Evolutionary conservation across 2,888 invertebrate genomes (phyloP).

Genomic region (Drosophila suboccidentalis): DNA sequence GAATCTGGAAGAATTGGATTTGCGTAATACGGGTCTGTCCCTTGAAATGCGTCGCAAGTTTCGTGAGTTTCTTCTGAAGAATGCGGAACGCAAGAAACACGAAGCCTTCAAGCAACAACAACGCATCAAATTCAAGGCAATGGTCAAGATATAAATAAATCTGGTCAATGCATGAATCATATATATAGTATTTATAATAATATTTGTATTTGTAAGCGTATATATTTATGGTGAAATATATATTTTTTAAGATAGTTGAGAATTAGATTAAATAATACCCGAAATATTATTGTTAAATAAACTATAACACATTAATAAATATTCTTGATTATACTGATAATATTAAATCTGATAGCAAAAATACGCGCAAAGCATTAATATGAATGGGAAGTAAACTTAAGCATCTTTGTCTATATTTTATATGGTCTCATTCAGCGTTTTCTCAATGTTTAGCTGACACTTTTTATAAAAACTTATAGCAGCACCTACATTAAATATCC

Average conservation of each 20-base stretch:
- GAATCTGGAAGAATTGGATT: constrained; percentile 74
- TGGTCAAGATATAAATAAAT: constrained; percentile 42
- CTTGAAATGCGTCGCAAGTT: constrained; percentile 75
- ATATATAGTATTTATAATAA: no score
- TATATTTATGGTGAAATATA: no score
- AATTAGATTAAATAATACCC: no score
- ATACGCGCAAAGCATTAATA: no score
- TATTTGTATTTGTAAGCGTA: no score
- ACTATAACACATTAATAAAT: no score
- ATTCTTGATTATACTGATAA: no score
- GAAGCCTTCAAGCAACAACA: constrained; percentile 57
- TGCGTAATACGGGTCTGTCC: constrained; percentile 83
- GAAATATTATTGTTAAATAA: no score
- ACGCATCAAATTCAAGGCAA: constrained; percentile 63
- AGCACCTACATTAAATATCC: constrained; percentile 2
- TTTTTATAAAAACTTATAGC: constrained; percentile 10
- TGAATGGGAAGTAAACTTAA: neutral
- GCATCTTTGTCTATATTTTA: neutral
- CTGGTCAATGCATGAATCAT: neutral
- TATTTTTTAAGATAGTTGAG: no score
- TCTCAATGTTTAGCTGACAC: neutral
- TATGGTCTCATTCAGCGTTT: neutral
- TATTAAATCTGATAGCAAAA: no score
- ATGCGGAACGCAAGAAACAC: constrained; percentile 61
- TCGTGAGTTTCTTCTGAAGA: constrained; percentile 70